Base-by-base conservation (phyloP, 1,140 invertebrate genomes). In the Drosophila arizonae region DNA sequence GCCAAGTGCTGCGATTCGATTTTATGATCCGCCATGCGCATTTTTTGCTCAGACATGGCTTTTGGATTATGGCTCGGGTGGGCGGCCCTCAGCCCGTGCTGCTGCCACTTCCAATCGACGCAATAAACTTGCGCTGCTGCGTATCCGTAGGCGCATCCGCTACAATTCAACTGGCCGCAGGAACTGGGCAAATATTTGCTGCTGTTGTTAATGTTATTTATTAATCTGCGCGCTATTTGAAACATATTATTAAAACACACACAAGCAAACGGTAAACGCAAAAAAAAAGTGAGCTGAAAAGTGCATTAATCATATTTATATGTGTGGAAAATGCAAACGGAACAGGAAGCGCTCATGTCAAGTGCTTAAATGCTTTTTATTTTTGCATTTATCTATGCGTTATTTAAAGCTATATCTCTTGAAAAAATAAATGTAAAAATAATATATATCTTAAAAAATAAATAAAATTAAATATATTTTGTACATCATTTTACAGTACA, bases 1-100 rank as follows among this genome's bases (percentile, higher is more conserved):
- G 77, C 69, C 70, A 79, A 86, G 82, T 87, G 71, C 78, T 57
- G 41, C 48, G 76, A 81, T 72, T 73, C 65, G 81, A 84, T 79
- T 77, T 70, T 60, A 74, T 69, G 52, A 60, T n/a, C 21, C 45
- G 57, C 57, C 26, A 64, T 46, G 66, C 51, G 63, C 46, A 24
- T 24, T 24, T 24, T 24, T 24, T 24, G 1, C 70, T 60, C 43
- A 72, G 62, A 54, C 55, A 54, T 6, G 4, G 46, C 13, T 21
- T 24, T n/a, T 33, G 8, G 30, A 4, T 55, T 39, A 11, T 41
- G 11, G 17, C n/a, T 17, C 30, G n/a, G 45, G 28, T 21, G 11
- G 28, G 17, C n/a, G 0, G 52, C 48, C 62, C 60, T 73, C 77
- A 68, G 46, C 72, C n/a, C 73, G 9, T 8, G 33, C 8, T 9